Conservation (phyloP, 1,140 invertebrate species). For the Sinonovacula constricta region DNA sequence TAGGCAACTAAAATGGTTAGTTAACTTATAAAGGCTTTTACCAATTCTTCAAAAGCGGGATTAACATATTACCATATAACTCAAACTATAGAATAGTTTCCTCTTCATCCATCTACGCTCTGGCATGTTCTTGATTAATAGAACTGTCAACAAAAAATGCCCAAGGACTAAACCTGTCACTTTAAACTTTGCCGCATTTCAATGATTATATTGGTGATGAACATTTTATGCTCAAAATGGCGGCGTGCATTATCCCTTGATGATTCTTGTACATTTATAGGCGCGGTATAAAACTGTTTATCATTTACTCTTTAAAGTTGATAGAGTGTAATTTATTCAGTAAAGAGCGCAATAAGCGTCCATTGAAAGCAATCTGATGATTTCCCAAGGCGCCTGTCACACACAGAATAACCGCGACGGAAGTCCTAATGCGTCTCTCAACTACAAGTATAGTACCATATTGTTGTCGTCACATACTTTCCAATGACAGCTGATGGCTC, state of each 20-base stretch:
- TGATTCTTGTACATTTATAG: conserved; percentile 45
- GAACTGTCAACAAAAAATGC: too few relatives aligned
- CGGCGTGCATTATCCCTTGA: conserved; percentile 24
- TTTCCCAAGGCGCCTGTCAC: conserved; percentile 51
- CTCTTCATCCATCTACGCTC: too few relatives aligned
- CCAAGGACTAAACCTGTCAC: too few relatives aligned
- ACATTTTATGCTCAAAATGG: conserved; percentile 29
- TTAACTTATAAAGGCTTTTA: too few relatives aligned
- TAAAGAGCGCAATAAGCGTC: conserved; percentile 54
- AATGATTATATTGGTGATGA: conserved; percentile 33
- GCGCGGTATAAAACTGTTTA: conserved; percentile 48
- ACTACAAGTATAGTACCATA: background rate
- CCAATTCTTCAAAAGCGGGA: too few relatives aligned
- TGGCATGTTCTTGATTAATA: too few relatives aligned
- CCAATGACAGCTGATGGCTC: too few relatives aligned
- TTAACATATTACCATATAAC: too few relatives aligned
- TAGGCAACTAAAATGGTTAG: too few relatives aligned
- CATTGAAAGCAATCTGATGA: conserved; percentile 48
- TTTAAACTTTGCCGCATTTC: too few relatives aligned
- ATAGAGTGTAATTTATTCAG: conserved; percentile 54
- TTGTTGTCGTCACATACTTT: background rate
- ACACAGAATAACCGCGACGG: background rate
- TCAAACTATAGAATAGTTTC: too few relatives aligned
- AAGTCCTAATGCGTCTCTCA: conserved; percentile 5
- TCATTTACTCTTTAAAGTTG: conserved; percentile 56